Conservation (phyloP, 2,888 invertebrate species). For the Arrhopalites spinosus region DNA sequence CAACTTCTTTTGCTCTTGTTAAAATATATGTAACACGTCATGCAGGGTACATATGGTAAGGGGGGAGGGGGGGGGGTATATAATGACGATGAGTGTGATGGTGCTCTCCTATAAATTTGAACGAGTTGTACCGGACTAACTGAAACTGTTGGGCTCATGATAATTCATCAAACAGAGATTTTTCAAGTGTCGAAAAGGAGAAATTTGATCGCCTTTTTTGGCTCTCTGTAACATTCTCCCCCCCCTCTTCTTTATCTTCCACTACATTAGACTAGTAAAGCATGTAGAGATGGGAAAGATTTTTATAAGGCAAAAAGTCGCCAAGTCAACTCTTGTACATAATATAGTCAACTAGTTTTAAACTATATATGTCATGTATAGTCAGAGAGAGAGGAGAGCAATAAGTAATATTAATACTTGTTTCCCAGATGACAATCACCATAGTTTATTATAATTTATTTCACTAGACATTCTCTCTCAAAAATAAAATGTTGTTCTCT, state of each 20-base stretch:
- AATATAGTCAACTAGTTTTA: too few species aligned
- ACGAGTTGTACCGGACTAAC: constrained; percentile 24
- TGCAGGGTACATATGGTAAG: not conserved
- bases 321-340: too few species aligned
- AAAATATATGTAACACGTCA: too few species aligned
- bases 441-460: constrained; percentile 14
- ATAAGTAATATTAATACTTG: not conserved
- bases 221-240: not conserved
- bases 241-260: constrained; percentile 4
- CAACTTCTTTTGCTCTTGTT: too few species aligned
- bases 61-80: not conserved
- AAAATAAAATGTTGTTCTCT: not conserved
- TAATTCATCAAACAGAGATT: constrained; percentile 36
- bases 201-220: constrained; percentile 46
- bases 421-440: not conserved
- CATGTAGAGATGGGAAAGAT: not conserved
- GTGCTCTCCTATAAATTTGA: constrained; percentile 1
- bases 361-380: too few species aligned
- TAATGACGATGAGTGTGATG: not conserved
- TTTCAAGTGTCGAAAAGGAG: constrained; percentile 42
- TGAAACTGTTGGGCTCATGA: constrained; percentile 31
- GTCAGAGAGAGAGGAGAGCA: too few species aligned
- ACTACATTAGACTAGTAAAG: not conserved
- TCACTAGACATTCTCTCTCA: not conserved
- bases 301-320: not conserved